These are phyloP conservation scores for Sardina pilchardus DNA, from an alignment of 2,113 vertebrate species.

Conservation along the genomic window DNA sequence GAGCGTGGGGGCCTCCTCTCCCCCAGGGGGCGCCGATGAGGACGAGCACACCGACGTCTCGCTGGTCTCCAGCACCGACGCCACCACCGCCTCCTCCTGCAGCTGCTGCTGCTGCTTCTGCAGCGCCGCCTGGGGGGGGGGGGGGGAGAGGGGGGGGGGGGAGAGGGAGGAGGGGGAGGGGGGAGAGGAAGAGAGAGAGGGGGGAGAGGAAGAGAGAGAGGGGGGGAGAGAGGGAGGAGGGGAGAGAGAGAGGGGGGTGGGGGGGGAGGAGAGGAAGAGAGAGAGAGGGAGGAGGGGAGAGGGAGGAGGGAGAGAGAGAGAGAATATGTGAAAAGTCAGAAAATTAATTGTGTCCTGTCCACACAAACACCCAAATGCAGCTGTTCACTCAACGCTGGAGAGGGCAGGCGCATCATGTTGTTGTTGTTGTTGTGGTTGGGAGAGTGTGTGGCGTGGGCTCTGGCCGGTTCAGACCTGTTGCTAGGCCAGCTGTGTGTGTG, in stretches of 20 bases:
- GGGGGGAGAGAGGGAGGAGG: too few relatives aligned
- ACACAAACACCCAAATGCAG: too few relatives aligned
- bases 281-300: too few relatives aligned
- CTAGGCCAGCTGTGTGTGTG: constrained; percentile 76
- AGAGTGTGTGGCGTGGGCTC: too few relatives aligned
- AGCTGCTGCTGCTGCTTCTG: constrained; percentile 96
- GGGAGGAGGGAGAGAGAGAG: neutral
- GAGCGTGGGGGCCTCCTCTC: constrained; percentile 77
- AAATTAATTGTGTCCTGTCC: too few relatives aligned
- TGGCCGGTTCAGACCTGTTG: too few relatives aligned
- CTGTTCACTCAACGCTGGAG: too few relatives aligned
- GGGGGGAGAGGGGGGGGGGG: neutral
- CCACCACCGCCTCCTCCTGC: constrained; percentile 73
- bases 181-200: neutral
- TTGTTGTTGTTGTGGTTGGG: too few relatives aligned
- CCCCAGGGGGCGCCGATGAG: constrained; percentile 52
- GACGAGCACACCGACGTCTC: constrained; percentile 48
- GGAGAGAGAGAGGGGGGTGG: neutral
- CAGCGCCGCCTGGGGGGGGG: constrained; percentile 81
- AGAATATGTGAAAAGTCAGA: too few relatives aligned
- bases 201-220: neutral
- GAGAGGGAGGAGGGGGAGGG: neutral
- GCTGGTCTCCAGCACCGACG: constrained; percentile 71
- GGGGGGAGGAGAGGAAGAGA: neutral
- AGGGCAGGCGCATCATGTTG: too few relatives aligned